Percentiles rank a stretch among this genome's conserved stretches.
Conservation (phyloP, 2,113 vertebrate genomes). For the Elanoides forficatus region DNA sequence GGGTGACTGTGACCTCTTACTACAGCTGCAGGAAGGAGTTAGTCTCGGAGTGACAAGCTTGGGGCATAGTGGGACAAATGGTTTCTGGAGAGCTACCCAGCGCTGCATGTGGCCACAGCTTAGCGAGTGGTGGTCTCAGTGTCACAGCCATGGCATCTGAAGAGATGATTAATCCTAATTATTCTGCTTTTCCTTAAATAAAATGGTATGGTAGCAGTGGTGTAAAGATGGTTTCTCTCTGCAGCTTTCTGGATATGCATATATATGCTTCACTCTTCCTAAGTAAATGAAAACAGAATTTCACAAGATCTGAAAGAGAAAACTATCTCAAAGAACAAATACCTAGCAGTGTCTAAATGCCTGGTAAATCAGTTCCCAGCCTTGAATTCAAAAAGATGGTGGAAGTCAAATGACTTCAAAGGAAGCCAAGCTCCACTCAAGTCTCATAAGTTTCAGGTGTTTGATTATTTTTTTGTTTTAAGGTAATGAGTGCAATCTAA, state of each 20-base stretch:
- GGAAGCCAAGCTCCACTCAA: not conserved
- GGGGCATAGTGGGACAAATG: not conserved
- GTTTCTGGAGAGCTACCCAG: not conserved
- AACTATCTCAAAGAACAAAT: not conserved
- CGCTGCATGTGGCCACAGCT: accelerated
- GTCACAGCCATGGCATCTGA: not conserved
- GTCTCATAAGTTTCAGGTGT: not conserved
- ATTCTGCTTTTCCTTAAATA: not conserved
- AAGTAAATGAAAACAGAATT: not conserved
- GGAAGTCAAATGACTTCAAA: not conserved
- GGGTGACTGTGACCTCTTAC: not conserved
- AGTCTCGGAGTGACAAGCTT: not conserved
- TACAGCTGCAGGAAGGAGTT: not conserved
- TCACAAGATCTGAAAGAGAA: not conserved
- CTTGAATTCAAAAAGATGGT: not conserved
- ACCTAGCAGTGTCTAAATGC: not conserved
- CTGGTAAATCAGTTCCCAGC: not conserved
- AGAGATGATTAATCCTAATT: not conserved
- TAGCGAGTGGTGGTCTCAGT: not conserved
- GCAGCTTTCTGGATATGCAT: not conserved
- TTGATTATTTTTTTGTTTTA: not conserved
- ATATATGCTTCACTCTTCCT: not conserved
- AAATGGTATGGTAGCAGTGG: not conserved
- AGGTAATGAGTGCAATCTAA: not conserved
- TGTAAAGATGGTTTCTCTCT: not conserved